Base-by-base conservation (phyloP, 2,797 vertebrate genomes). In the Propithecus perrieri region DNA sequence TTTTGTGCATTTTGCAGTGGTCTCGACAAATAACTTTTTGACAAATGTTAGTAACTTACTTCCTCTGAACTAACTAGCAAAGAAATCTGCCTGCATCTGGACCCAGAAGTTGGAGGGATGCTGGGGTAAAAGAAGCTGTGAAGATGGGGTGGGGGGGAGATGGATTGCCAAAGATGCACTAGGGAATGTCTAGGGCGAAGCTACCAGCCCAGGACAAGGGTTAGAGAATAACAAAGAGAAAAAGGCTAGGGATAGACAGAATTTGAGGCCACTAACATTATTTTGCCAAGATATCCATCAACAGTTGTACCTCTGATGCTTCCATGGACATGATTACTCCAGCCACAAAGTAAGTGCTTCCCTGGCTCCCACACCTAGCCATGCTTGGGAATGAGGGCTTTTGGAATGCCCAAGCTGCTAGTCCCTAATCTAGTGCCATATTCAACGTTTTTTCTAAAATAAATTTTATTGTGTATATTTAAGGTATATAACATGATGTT, bases 1-100 rank as follows among this genome's bases (percentile, higher is more conserved):
- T 74, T 72, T 80, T 48, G 43, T 83, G 50, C 24, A 94, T 85
- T 96, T 91, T 61, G 2, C 26, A 78, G 5, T 76, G 55, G 38
- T 57, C 33, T 63, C 50, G 20, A 46, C 28, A 88, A 96, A 38
- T 35, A 61, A 38, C 28, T 80, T 63, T 71, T 91, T 43, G 30
- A 69, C 22, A 90, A 43, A 79, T 4, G 67, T 92, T 55, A 83
- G 59, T 89, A 67, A 35, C 2, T 78, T 80, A 5, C 2, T 59
- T 91, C 5, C 7, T 87, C n/a, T 90, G 50, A 53, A 55, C 30
- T 65, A 65, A 65, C 33, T 65, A n/a, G 61, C 76, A 13, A 46
- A 83, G 13, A 72, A 85, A 80, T 43, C 13, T 26, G n/a, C 43
- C 20, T 13, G 72, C 18, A 59, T 67, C 22, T 55, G 48, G 12